Evolutionary conservation across 2,113 vertebrate genomes (phyloP).

Genomic region (Casuarius casuarius): DNA sequence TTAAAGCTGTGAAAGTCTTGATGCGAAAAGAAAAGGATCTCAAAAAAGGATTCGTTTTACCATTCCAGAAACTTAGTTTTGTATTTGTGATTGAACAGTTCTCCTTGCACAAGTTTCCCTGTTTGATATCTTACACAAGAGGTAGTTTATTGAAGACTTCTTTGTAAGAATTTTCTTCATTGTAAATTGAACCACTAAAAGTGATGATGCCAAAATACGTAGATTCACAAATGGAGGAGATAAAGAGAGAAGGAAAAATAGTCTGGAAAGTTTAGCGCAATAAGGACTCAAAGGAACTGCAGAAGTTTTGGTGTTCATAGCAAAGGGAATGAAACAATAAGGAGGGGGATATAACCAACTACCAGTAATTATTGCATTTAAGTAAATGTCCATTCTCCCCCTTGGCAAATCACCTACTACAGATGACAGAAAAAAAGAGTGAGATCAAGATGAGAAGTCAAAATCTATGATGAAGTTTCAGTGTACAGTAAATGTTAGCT

Average conservation of each 20-base stretch:
- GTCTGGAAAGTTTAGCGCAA: not conserved
- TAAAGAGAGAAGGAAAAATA: not conserved
- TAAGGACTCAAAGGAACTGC: not conserved
- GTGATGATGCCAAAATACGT: not conserved
- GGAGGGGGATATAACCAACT: not conserved
- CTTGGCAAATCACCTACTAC: not conserved
- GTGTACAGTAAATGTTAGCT: not conserved
- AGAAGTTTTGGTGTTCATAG: not conserved
- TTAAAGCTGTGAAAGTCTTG: slow-evolving; percentile 5
- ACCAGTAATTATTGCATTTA: not conserved
- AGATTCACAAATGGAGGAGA: not conserved
- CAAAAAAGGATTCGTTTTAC: not conserved
- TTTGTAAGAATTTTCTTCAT: not conserved
- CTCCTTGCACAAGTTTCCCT: not conserved
- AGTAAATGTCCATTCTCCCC: not conserved
- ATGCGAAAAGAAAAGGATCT: not conserved
- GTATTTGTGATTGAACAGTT: not conserved
- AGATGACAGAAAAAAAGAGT: not conserved
- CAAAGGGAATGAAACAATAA: not conserved
- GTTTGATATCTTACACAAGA: not conserved
- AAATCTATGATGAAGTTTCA: not conserved
- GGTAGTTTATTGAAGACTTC: not conserved
- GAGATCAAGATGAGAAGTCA: not conserved
- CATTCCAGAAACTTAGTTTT: not conserved
- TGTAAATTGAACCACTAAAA: not conserved